These are phyloP conservation scores for Trimorus sp. DNA, from an alignment of 2,888 invertebrate species.

Conservation along the genomic window DNA sequence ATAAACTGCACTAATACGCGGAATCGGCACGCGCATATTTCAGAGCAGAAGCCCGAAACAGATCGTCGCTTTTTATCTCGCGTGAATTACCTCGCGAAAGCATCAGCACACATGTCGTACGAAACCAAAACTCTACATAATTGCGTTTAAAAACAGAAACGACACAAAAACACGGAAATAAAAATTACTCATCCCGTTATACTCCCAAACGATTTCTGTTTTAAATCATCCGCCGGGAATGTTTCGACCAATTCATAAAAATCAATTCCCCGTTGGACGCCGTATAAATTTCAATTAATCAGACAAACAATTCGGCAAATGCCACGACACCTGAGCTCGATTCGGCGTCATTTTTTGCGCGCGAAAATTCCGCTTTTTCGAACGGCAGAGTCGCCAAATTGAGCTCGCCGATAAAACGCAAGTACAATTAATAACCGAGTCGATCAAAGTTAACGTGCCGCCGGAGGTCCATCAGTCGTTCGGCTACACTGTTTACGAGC, in stretches of 20 bases:
- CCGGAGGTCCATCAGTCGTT: background rate
- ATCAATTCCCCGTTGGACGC: too few relatives aligned
- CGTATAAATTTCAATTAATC: background rate
- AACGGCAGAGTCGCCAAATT: slow-evolving; percentile 27
- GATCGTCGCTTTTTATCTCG: too few relatives aligned
- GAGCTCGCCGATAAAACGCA: slow-evolving; percentile 29
- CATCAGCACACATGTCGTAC: slow-evolving; percentile 1
- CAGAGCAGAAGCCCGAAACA: too few relatives aligned
- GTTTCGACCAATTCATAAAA: too few relatives aligned
- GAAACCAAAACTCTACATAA: slow-evolving; percentile 13
- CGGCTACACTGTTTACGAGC: background rate
- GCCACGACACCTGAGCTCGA: slow-evolving; percentile 27
- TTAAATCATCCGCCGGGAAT: background rate
- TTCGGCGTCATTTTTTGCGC: slow-evolving; percentile 43
- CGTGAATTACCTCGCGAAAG: too few relatives aligned
- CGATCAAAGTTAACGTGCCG: slow-evolving; percentile 16
- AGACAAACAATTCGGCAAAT: background rate
- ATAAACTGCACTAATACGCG: too few relatives aligned
- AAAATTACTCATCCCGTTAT: slow-evolving; percentile 27
- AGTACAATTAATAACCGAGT: slow-evolving; percentile 37
- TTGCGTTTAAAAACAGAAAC: slow-evolving; percentile 26
- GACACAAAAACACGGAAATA: slow-evolving; percentile 18
- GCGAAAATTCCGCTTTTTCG: slow-evolving; percentile 26
- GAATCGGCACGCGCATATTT: too few relatives aligned
- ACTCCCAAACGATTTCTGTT: slow-evolving; percentile 5